Conservation (phyloP, 1,140 invertebrate species). For the Venturia canescens region DNA sequence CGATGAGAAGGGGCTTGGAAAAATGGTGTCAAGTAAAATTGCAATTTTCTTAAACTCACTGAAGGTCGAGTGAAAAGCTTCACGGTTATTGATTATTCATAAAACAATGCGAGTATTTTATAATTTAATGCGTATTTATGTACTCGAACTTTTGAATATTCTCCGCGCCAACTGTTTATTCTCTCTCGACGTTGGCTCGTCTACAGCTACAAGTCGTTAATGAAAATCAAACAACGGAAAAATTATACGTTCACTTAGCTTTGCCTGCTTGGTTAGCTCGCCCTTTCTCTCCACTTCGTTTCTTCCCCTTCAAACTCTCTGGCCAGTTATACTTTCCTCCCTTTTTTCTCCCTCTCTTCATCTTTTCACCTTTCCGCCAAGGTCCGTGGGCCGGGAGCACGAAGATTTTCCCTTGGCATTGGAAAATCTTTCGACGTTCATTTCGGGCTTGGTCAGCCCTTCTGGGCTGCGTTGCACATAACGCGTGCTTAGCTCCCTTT, state of each 20-base stretch:
- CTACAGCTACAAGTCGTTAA: conserved; percentile 74
- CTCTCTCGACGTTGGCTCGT: conserved; percentile 30
- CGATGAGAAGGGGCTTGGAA: no score
- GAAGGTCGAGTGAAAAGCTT: not conserved
- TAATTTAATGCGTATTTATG: not conserved
- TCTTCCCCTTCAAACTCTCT: conserved; percentile 34
- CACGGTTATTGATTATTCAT: conserved; percentile 39
- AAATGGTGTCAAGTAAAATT: no score
- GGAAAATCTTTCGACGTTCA: conserved; percentile 45
- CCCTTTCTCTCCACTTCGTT: conserved; percentile 20
- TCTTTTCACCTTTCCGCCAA: not conserved
- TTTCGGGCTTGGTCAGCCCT: conserved; percentile 67
- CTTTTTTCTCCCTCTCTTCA: conserved; percentile 3
- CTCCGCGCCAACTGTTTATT: conserved; percentile 13
- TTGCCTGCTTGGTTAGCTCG: conserved; percentile 54
- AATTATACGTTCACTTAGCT: conserved; percentile 68
- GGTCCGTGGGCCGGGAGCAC: not conserved
- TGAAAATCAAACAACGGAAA: conserved; percentile 78
- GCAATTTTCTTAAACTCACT: no score
- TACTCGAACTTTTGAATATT: conserved; percentile 34
- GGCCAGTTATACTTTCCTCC: not conserved
- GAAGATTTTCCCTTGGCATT: conserved; percentile 36
- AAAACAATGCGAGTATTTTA: conserved; percentile 6
- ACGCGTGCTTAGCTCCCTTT: conserved; percentile 52
- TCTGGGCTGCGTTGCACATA: conserved; percentile 50